These are phyloP conservation scores for Drosophila seclusa DNA, from an alignment of 2,888 invertebrate genomes.

Conservation along the genomic window DNA sequence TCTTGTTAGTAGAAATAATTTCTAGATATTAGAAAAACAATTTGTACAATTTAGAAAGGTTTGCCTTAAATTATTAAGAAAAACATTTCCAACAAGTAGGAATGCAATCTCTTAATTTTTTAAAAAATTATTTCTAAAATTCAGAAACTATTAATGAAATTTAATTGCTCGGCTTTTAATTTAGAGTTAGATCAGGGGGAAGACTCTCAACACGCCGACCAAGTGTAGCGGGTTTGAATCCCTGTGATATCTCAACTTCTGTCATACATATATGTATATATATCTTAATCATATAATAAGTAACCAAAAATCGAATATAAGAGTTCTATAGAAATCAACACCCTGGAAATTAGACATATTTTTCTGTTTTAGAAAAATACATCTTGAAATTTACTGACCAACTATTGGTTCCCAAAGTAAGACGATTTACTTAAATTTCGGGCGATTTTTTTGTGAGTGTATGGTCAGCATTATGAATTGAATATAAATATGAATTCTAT, in stretches of 20 bases:
- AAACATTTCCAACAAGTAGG: not conserved
- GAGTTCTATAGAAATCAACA: too few relatives aligned
- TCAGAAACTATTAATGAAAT: not conserved
- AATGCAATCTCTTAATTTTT: not conserved
- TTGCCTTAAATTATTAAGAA: not conserved
- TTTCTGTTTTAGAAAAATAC: too few relatives aligned
- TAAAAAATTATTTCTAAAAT: not conserved
- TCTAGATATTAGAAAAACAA: not conserved
- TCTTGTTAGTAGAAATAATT: not conserved
- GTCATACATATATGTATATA: too few relatives aligned
- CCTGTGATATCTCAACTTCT: too few relatives aligned
- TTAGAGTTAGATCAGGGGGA: not conserved
- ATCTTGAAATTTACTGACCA: too few relatives aligned
- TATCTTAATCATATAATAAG: too few relatives aligned
- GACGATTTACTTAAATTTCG: not conserved
- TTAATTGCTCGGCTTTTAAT: not conserved
- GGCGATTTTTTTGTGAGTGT: not conserved
- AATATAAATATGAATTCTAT: not conserved
- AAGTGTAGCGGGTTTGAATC: too few relatives aligned
- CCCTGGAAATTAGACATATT: too few relatives aligned
- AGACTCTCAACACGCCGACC: not conserved
- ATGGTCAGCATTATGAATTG: slow-evolving; percentile 10
- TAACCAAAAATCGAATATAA: too few relatives aligned
- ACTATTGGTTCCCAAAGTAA: not conserved
- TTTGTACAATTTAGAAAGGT: not conserved